Base-by-base conservation (phyloP, 2,888 invertebrate genomes). In the Abrostola tripartita region DNA sequence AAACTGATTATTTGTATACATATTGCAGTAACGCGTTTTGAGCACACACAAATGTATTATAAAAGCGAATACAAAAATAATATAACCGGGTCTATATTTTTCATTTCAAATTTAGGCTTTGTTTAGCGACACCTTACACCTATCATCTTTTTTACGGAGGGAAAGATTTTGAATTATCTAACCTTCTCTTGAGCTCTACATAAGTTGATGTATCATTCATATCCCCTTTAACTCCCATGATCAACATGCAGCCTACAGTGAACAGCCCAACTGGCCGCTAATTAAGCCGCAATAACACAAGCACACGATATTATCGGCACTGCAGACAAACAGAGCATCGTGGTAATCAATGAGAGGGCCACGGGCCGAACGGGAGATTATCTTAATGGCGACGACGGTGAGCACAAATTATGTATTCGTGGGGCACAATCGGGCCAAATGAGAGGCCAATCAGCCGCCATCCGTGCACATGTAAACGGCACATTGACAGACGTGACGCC, bases 321-420 rank as follows among this genome's bases (percentile, higher is more conserved):
- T 64, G 64, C 76, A 62, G 53, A 54, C 49, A 55, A 63, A 58
- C 61, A 51, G 61, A 69, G 62, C 65, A 57, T 56, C 50, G 61
- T 59, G 52, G 85, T 87, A 88, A 89, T 89, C 89, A 88, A 87
- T 88, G 87, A 82, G 81, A 78, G 84, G 75, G 80, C 83, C 85
- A 83, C 44, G 44, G 61, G 56, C 65, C 65, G 41, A 78, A 79
- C 74, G 76, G 63, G 79, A 90, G 92, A 93, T 93, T 93, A 93
- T 92, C 92, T 91, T 91, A 91, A 93, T 92, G 89, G 88, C 82
- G 85, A 82, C 83, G 86, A 83, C 81, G 86, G 79, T 77, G 88
- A 82, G 85, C 85, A 85, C 88, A 85, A 89, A 93, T 94, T 92
- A 93, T 90, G 92, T 90, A 93, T 93, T 91, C 92, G 89, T 81